Evolutionary conservation across 2,888 invertebrate genomes (phyloP).

Genomic region (Unio pictorum): DNA sequence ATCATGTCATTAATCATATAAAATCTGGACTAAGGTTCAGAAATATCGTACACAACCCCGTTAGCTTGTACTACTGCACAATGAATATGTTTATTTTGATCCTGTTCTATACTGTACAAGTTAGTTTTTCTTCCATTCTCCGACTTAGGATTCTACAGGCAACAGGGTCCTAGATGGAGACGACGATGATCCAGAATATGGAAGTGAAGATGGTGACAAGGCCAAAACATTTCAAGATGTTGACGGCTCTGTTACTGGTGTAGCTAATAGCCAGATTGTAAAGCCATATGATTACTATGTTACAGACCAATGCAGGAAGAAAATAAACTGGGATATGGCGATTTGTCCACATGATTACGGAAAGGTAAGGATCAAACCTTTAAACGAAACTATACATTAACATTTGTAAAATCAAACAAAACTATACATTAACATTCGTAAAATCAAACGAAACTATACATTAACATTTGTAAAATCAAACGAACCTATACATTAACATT

Average conservation of each 20-base stretch:
- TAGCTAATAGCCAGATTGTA: constrained; percentile 10
- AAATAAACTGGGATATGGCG: constrained; percentile 29
- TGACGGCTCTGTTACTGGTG: constrained; percentile 23
- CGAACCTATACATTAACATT: too few species aligned
- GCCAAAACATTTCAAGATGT: constrained; percentile 19
- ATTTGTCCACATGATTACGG: constrained; percentile 30
- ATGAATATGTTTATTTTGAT: too few species aligned
- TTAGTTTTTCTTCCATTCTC: not conserved
- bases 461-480: too few species aligned
- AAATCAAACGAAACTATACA: too few species aligned
- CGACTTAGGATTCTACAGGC: not conserved
- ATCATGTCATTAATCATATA: too few species aligned
- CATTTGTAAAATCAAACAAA: too few species aligned
- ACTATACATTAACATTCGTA: too few species aligned
- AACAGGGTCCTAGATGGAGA: constrained; percentile 22
- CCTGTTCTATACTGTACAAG: too few species aligned
- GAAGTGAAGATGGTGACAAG: constrained; percentile 24
- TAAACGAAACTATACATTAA: too few species aligned
- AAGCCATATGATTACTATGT: constrained; percentile 17
- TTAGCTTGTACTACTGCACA: too few species aligned
- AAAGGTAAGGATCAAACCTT: constrained; percentile 11
- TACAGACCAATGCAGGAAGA: constrained; percentile 14
- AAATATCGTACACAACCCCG: too few species aligned
- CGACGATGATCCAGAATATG: constrained; percentile 10
- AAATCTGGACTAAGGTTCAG: too few species aligned